Percentiles rank a stretch among this genome's conserved stretches.
These are phyloP conservation scores for Parotia lawesii DNA, from an alignment of 2,113 vertebrate species.

Conservation along the genomic window DNA sequence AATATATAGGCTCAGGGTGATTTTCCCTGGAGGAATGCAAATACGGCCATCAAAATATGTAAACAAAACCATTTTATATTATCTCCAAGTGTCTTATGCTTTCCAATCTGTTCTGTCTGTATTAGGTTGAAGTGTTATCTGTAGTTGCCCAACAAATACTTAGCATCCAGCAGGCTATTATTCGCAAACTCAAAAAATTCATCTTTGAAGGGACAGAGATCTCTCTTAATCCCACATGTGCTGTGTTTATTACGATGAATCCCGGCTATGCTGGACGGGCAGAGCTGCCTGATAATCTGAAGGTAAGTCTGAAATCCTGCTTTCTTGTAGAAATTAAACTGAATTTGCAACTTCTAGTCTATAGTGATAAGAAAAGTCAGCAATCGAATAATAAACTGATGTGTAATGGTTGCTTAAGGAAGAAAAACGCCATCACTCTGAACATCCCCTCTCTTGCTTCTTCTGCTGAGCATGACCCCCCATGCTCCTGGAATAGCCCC, in stretches of 20 bases:
- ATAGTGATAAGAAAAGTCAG: not conserved
- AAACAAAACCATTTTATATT: not conserved
- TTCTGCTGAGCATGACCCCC: not conserved
- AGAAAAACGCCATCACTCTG: not conserved
- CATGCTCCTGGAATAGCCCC: not conserved
- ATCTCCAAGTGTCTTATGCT: not conserved
- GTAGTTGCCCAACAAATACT: slow-evolving; percentile 93
- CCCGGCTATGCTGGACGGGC: slow-evolving; percentile 91
- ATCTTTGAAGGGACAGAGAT: slow-evolving; percentile 90
- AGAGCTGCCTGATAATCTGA: slow-evolving; percentile 91
- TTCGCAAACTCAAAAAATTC: slow-evolving; percentile 81
- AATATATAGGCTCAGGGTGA: not conserved
- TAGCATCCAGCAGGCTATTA: slow-evolving; percentile 89
- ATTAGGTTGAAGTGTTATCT: slow-evolving; percentile 90
- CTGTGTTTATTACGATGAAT: slow-evolving; percentile 95
- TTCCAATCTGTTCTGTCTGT: not conserved
- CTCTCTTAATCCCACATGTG: slow-evolving; percentile 87
- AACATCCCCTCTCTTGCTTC: not conserved
- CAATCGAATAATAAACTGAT: not conserved
- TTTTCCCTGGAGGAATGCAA: not conserved
- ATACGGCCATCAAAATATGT: not conserved
- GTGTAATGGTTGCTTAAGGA: not conserved
- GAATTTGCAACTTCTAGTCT: not conserved
- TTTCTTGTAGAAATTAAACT: not conserved
- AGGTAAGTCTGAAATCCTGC: slow-evolving; percentile 71